These are phyloP conservation scores for Sternotherus odoratus DNA, from an alignment of 2,797 vertebrate species.

Conservation along the genomic window DNA sequence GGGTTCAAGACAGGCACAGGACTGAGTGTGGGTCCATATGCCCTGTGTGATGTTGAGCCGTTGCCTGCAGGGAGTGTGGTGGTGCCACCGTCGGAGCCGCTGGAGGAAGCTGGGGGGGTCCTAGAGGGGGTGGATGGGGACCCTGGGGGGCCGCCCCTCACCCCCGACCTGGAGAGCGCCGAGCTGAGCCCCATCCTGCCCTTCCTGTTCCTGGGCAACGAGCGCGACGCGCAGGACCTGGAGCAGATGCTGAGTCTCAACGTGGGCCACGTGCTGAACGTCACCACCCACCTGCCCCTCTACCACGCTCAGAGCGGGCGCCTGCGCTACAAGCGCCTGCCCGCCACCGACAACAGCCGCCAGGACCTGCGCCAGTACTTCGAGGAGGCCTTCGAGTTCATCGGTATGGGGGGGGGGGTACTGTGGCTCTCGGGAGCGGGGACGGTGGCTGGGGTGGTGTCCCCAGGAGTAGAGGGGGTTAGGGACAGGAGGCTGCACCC, in stretches of 20 bases:
- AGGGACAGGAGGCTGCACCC: neutral
- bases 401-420: constrained; percentile 74
- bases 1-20: neutral
- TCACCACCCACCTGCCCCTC: constrained; percentile 90
- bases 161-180: constrained; percentile 88
- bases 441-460: neutral
- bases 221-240: constrained; percentile 88
- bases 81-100: neutral
- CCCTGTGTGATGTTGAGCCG: neutral
- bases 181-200: constrained; percentile 89
- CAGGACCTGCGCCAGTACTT: constrained; percentile 92
- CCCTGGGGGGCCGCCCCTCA: constrained; percentile 74
- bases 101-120: neutral
- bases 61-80: neutral
- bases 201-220: constrained; percentile 89
- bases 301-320: constrained; percentile 86
- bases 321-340: constrained; percentile 88
- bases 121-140: neutral
- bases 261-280: constrained; percentile 88
- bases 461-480: neutral
- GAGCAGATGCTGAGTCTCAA: constrained; percentile 85
- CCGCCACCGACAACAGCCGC: constrained; percentile 90
- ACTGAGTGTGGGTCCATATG: neutral
- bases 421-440: neutral
- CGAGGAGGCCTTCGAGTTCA: constrained; percentile 92